Base-by-base conservation (phyloP, 2,113 vertebrate genomes). In the Semicossyphus pulcher region DNA sequence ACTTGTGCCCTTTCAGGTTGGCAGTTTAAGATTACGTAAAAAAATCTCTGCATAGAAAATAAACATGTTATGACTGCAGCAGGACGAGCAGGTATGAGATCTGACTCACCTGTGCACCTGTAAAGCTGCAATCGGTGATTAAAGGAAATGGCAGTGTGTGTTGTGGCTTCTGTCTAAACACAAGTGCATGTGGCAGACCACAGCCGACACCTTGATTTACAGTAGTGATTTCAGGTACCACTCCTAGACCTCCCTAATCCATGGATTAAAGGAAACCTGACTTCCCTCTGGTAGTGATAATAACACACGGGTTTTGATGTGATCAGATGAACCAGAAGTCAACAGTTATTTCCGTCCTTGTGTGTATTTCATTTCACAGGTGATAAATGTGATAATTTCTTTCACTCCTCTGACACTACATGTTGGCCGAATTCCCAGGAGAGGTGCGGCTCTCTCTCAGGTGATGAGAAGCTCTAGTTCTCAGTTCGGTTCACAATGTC, bases 161-260 rank as follows among this genome's bases (percentile, higher is more conserved):
- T 76, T 72, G 54, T 51, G 65, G 72, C 57, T 53, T 79, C 65
- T 58, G 70, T 86, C 28, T 72, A 0, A 83, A 83, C 49, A 67
- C n/a, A 68, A 57, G 61, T 12, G 14, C 51, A 41, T 57, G 41
- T 59, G 37, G 42, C 53, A 48, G 70, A 68, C 49, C 73, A 1
- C 34, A 63, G 56, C 61, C 26, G 3, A 53, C 76, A 52, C 37
- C 53, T 52, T 5, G 12, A 34, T 11, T n/a, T 60, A 78, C 72
- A 79, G 53, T 74, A 83, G 76, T 86, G 41, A 80, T 88, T 88
- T 88, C 0, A 83, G 66, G 69, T 41, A 81, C 78, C 84, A 85
- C 76, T 84, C 83, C 80, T 77, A 85, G 48, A 64, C 34, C 25
- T 57, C 26, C 42, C 8, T 84, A 77, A 91, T 83, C 83, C 57